These are phyloP conservation scores for Papilio aristodemus DNA, from an alignment of 1,140 invertebrate species.

Conservation along the genomic window DNA sequence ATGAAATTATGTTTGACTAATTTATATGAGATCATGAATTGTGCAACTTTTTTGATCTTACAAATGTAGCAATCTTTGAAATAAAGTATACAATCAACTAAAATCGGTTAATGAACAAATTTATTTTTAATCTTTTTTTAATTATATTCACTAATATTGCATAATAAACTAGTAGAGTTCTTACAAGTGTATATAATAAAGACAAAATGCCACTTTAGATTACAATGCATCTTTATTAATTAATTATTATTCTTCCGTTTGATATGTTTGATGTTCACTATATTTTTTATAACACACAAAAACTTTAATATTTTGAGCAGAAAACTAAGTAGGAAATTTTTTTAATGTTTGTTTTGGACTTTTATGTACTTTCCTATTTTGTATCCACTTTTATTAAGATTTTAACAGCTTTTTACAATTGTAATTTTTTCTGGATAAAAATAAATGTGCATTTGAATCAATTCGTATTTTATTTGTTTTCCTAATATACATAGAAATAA, in stretches of 20 bases:
- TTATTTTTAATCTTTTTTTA: slow-evolving; percentile 61
- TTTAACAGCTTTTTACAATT: slow-evolving; percentile 60
- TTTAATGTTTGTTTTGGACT: slow-evolving; percentile 6
- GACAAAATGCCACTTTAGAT: slow-evolving; percentile 27
- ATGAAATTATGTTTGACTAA: slow-evolving; percentile 38
- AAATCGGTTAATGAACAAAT: slow-evolving; percentile 67
- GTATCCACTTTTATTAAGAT: slow-evolving; percentile 40
- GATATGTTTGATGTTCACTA: slow-evolving; percentile 11
- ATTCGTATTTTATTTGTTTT: slow-evolving; percentile 11
- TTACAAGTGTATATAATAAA: slow-evolving; percentile 40
- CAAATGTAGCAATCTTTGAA: slow-evolving; percentile 54
- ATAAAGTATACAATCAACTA: slow-evolving; percentile 67
- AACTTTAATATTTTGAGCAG: neutral
- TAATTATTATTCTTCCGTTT: neutral
- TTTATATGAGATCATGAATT: slow-evolving; percentile 44
- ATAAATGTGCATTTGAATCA: slow-evolving; percentile 36
- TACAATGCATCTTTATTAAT: slow-evolving; percentile 15
- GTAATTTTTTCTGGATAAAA: slow-evolving; percentile 62
- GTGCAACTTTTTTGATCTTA: slow-evolving; percentile 48
- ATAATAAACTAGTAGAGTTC: slow-evolving; percentile 54
- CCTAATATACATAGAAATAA: too few relatives aligned
- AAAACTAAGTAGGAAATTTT: slow-evolving; percentile 13
- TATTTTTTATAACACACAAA: slow-evolving; percentile 3
- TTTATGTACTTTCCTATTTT: neutral
- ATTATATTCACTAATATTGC: slow-evolving; percentile 51